Evolutionary conservation across 2,113 vertebrate species (phyloP).

Genomic region (Morone chrysops): DNA sequence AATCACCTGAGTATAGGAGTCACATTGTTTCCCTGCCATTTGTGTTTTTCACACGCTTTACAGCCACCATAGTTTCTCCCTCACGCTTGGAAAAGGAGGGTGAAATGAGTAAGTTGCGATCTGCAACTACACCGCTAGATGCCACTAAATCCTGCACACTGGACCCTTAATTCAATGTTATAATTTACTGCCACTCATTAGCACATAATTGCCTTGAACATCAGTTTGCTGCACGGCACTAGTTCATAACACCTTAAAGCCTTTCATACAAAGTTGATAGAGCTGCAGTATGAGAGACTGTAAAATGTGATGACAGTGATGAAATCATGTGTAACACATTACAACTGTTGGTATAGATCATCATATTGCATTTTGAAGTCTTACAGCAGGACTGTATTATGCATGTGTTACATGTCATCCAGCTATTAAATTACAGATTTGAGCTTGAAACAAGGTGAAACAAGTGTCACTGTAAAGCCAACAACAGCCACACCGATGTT

Average conservation of each 20-base stretch:
- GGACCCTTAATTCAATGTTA: not conserved
- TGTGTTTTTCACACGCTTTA: no score
- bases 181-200: not conserved
- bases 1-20: no score
- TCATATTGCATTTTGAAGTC: not conserved
- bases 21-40: no score
- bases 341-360: not conserved
- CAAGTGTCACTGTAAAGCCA: not conserved
- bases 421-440: constrained; percentile 17
- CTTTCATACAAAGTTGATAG: not conserved
- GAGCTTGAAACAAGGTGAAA: not conserved
- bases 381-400: not conserved
- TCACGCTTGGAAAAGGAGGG: no score
- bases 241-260: not conserved
- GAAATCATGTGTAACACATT: not conserved
- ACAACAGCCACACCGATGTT: constrained; percentile 11
- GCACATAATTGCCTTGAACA: constrained; percentile 7
- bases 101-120: no score
- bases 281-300: not conserved
- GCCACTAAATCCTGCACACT: not conserved
- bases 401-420: not conserved
- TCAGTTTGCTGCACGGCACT: not conserved
- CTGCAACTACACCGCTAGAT: no score
- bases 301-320: not conserved
- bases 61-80: no score